These are phyloP conservation scores for Brachionus paranguensis DNA, from an alignment of 1,140 invertebrate genomes.

Conservation along the genomic window DNA sequence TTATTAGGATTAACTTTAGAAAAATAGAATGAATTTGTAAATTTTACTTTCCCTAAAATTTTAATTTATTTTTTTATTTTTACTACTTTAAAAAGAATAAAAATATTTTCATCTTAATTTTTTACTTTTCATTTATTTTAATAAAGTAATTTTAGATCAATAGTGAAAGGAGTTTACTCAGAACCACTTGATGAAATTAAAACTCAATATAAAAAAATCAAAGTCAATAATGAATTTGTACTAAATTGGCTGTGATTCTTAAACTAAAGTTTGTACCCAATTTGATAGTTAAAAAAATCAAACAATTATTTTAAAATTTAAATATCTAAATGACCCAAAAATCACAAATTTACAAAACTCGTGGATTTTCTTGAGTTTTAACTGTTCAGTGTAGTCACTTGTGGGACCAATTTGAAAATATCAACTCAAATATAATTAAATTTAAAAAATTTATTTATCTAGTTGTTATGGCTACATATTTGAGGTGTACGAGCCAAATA, in stretches of 20 bases:
- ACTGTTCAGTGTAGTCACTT: neutral
- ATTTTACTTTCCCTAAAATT: too few relatives aligned
- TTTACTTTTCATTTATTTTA: too few relatives aligned
- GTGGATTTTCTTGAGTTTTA: neutral
- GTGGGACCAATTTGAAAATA: neutral
- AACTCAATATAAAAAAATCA: too few relatives aligned
- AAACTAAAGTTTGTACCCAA: neutral
- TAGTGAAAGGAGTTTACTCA: too few relatives aligned
- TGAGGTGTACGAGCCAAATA: neutral
- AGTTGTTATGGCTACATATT: constrained; percentile 33
- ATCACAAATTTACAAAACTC: neutral
- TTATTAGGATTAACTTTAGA: too few relatives aligned
- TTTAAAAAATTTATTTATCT: neutral
- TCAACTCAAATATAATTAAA: neutral
- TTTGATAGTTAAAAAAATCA: neutral
- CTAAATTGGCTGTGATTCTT: too few relatives aligned
- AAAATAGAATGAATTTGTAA: too few relatives aligned
- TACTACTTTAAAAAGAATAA: too few relatives aligned
- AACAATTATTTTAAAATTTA: neutral
- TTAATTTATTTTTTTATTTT: too few relatives aligned
- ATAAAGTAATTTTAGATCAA: too few relatives aligned
- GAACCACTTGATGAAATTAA: neutral
- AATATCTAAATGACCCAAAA: neutral
- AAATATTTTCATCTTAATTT: too few relatives aligned
- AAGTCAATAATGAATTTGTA: too few relatives aligned